These are phyloP conservation scores for Calephelis nemesis DNA, from an alignment of 1,140 invertebrate species.

Conservation along the genomic window DNA sequence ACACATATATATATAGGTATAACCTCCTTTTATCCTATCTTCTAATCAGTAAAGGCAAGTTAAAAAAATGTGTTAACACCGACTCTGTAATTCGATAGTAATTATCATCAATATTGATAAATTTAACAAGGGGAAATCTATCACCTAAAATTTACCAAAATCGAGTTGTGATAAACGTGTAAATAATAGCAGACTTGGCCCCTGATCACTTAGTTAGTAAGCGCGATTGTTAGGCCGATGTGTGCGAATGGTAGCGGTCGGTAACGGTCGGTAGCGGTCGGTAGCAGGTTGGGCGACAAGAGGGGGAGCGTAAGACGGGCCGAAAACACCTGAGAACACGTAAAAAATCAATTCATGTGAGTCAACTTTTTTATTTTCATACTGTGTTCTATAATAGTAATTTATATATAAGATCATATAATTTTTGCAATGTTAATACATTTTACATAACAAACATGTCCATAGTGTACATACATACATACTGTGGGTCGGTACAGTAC, in stretches of 20 bases:
- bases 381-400: slow-evolving; percentile 78
- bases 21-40: no score
- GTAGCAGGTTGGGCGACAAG: slow-evolving; percentile 2
- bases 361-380: slow-evolving; percentile 76
- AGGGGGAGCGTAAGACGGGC: slow-evolving; percentile 31
- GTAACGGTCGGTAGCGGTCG: background rate
- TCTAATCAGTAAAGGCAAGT: no score
- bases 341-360: slow-evolving; percentile 73
- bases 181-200: no score
- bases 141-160: no score
- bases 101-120: no score
- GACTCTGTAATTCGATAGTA: no score
- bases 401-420: slow-evolving; percentile 79
- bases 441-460: slow-evolving; percentile 78
- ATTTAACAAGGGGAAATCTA: no score
- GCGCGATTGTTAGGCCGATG: no score
- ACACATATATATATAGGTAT: no score
- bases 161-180: no score
- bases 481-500: slow-evolving; percentile 42
- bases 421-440: slow-evolving; percentile 79
- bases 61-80: no score
- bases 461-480: slow-evolving; percentile 76
- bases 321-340: slow-evolving; percentile 43
- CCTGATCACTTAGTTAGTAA: no score
- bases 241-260: background rate